phyloP scores from a whole-genome alignment of 1,140 invertebrate genomes.

The Drosophila sp. region DNA sequence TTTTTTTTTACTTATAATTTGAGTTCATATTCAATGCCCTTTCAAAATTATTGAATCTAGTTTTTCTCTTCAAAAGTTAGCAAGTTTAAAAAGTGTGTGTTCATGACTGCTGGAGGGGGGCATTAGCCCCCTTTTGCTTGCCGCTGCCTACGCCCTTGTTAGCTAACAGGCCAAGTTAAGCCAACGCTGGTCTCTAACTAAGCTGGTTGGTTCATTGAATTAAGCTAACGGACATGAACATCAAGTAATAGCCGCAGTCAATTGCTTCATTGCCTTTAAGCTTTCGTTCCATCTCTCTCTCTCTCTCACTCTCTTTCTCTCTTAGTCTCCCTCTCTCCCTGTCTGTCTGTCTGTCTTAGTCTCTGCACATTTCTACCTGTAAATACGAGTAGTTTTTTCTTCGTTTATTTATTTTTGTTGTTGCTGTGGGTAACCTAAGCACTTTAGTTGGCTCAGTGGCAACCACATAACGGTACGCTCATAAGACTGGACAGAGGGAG shows the following conservation, averaged over 20 bases:
- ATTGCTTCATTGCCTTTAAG: slow-evolving; percentile 47
- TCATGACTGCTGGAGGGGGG: too few relatives aligned
- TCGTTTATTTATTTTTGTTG: slow-evolving; percentile 25
- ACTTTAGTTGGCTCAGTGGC: slow-evolving; percentile 29
- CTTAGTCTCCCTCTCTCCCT: not conserved
- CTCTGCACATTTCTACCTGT: slow-evolving; percentile 46
- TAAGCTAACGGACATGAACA: slow-evolving; percentile 64
- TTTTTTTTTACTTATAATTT: too few relatives aligned
- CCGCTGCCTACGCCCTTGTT: not conserved
- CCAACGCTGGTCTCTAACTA: slow-evolving; percentile 11
- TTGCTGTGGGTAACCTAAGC: slow-evolving; percentile 39
- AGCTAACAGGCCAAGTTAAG: slow-evolving; percentile 3
- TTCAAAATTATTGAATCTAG: too few relatives aligned
- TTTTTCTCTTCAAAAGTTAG: too few relatives aligned
- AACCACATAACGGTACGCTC: slow-evolving; percentile 43
- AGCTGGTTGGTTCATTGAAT: slow-evolving; percentile 67
- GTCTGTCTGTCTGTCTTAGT: too few relatives aligned
- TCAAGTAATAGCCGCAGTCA: slow-evolving; percentile 37
- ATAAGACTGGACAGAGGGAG: not conserved
- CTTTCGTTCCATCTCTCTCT: not conserved
- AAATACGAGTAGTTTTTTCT: slow-evolving; percentile 31
- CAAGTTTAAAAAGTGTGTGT: too few relatives aligned
- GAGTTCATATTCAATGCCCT: too few relatives aligned
- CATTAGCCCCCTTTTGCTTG: too few relatives aligned
- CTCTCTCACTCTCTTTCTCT: not conserved